These are phyloP conservation scores for Psittacara wagleri DNA, from an alignment of 2,113 vertebrate species.

Conservation along the genomic window DNA sequence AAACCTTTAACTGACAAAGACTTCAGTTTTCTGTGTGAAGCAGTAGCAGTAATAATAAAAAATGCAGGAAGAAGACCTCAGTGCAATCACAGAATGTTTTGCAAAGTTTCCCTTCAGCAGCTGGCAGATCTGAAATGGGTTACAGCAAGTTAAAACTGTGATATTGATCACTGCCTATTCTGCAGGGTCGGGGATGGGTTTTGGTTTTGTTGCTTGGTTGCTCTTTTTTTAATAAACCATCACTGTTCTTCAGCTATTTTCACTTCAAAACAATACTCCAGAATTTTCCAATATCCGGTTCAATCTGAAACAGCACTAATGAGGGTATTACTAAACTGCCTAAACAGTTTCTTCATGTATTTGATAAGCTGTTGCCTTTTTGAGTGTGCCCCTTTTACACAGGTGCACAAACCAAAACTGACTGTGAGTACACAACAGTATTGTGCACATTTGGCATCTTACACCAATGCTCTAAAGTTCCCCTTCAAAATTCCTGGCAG, in stretches of 20 bases:
- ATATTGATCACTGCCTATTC: not conserved
- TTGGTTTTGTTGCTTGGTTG: not conserved
- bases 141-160: not conserved
- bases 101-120: constrained; percentile 21
- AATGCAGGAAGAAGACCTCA: not conserved
- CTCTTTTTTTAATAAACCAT: not conserved
- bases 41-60: not conserved
- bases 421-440: not conserved
- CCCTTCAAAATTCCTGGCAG: constrained; percentile 33
- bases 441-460: not conserved
- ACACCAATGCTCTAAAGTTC: constrained; percentile 4
- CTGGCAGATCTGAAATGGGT: not conserved
- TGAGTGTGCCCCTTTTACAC: rapidly evolving
- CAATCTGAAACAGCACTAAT: not conserved
- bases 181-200: not conserved
- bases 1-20: not conserved
- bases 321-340: not conserved
- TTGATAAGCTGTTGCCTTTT: not conserved
- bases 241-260: not conserved
- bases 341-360: not conserved
- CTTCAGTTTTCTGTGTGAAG: not conserved
- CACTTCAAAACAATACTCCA: not conserved
- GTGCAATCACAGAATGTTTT: not conserved
- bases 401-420: not conserved
- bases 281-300: not conserved